Percentiles rank a stretch among this genome's conserved stretches.
Evolutionary conservation across 2,797 vertebrate genomes (phyloP).

Genomic region (Parauchenoglanis ngamensis): DNA sequence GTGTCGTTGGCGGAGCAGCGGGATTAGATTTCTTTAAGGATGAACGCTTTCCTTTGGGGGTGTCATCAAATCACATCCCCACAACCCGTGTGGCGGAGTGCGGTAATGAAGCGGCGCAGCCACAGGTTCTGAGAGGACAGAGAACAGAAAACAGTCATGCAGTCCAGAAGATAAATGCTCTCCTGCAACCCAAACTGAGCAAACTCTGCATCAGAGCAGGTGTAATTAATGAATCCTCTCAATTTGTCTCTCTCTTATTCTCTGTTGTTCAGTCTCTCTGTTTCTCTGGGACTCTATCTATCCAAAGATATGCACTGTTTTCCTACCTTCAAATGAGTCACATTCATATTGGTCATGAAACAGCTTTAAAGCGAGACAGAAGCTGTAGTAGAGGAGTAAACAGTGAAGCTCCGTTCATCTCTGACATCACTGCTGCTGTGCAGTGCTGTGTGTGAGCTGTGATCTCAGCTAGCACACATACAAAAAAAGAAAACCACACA

Average conservation of each 20-base stretch:
- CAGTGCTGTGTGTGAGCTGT: background rate
- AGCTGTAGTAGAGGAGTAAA: background rate
- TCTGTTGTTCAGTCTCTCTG: background rate
- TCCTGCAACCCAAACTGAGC: background rate
- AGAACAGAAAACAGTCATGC: slow-evolving; percentile 4
- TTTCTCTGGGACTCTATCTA: background rate
- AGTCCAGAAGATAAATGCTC: slow-evolving; percentile 20
- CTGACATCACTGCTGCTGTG: background rate
- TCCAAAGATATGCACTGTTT: background rate
- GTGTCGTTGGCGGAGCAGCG: slow-evolving; percentile 34
- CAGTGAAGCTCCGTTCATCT: background rate
- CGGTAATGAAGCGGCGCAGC: slow-evolving; percentile 20
- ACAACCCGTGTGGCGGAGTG: slow-evolving; percentile 4
- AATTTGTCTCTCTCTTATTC: background rate
- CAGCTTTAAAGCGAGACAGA: background rate
- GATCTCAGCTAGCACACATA: background rate
- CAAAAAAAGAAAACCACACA: background rate
- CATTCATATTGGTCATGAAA: background rate
- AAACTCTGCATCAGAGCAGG: slow-evolving; percentile 2
- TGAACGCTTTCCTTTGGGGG: slow-evolving; percentile 13
- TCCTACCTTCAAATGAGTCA: background rate
- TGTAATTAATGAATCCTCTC: background rate
- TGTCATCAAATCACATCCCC: slow-evolving; percentile 22
- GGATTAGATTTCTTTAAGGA: slow-evolving; percentile 44
- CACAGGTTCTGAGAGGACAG: slow-evolving; percentile 23